Evolutionary conservation across 1,140 invertebrate species (phyloP).

Genomic region (Cydia pomonella): DNA sequence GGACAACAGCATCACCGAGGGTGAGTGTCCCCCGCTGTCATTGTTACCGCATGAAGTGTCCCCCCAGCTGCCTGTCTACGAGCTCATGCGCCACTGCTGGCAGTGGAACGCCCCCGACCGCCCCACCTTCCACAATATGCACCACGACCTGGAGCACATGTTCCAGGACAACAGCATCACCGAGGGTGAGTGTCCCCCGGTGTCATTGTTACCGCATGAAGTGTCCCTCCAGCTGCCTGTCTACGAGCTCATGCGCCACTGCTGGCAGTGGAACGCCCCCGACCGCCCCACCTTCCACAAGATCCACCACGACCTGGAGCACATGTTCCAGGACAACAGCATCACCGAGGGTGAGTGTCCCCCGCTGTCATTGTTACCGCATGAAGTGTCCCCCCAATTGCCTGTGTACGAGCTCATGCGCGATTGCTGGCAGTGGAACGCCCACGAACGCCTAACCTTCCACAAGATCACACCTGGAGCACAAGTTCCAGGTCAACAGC

Average conservation of each 20-base stretch:
- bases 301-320: conserved; percentile 96
- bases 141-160: conserved; percentile 96
- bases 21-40: conserved; percentile 65
- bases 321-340: conserved; percentile 96
- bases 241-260: conserved; percentile 96
- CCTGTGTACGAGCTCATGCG: conserved; percentile 97
- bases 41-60: conserved; percentile 98
- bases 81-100: conserved; percentile 97
- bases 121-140: conserved; percentile 97
- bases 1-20: conserved; percentile 93
- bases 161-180: conserved; percentile 95
- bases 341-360: conserved; percentile 88
- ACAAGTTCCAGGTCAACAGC: conserved; percentile 96
- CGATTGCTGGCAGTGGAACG: conserved; percentile 97
- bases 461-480: conserved; percentile 97
- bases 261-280: conserved; percentile 97
- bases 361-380: conserved; percentile 85
- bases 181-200: conserved; percentile 82
- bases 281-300: conserved; percentile 97
- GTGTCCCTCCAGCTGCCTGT: conserved; percentile 97
- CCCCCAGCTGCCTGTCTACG: conserved; percentile 98
- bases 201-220: conserved; percentile 95
- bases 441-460: conserved; percentile 95
- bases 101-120: conserved; percentile 96
- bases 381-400: conserved; percentile 99